phyloP scores from a whole-genome alignment of 2,888 invertebrate species.

The Rotaria socialis region DNA sequence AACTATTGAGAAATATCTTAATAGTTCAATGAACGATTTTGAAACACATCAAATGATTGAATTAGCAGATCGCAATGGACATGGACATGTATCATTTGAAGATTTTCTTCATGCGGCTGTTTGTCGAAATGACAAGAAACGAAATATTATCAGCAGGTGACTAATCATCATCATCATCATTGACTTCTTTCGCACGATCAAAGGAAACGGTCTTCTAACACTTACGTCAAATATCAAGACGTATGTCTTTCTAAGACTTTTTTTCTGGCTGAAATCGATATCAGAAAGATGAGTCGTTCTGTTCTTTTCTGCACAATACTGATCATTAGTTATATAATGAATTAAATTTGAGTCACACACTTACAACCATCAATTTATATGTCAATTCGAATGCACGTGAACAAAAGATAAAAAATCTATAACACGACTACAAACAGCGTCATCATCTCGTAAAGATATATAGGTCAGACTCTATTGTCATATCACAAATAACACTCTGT shows the following conservation, averaged over 20 bases:
- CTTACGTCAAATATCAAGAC: too few relatives aligned
- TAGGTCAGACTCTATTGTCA: background rate
- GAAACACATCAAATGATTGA: slow-evolving; percentile 11
- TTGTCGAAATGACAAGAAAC: slow-evolving; percentile 31
- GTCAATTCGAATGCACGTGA: background rate
- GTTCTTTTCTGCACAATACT: too few relatives aligned
- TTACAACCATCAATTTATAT: background rate
- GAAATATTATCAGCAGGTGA: background rate
- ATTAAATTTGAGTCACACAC: too few relatives aligned
- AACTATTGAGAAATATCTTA: background rate
- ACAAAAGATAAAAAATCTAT: background rate
- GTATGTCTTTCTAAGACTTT: too few relatives aligned
- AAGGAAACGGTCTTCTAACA: too few relatives aligned
- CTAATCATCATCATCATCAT: background rate
- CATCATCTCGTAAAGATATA: background rate
- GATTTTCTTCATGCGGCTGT: slow-evolving; percentile 12
- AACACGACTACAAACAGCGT: background rate
- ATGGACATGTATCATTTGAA: slow-evolving; percentile 17
- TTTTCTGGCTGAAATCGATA: too few relatives aligned
- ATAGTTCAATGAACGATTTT: background rate
- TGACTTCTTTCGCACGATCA: background rate
- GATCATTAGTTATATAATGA: too few relatives aligned
- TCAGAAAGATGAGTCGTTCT: too few relatives aligned
- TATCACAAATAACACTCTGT: background rate
- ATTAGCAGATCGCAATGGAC: background rate